phyloP scores from a whole-genome alignment of 2,113 vertebrate species.

The Lates calcarifer region DNA sequence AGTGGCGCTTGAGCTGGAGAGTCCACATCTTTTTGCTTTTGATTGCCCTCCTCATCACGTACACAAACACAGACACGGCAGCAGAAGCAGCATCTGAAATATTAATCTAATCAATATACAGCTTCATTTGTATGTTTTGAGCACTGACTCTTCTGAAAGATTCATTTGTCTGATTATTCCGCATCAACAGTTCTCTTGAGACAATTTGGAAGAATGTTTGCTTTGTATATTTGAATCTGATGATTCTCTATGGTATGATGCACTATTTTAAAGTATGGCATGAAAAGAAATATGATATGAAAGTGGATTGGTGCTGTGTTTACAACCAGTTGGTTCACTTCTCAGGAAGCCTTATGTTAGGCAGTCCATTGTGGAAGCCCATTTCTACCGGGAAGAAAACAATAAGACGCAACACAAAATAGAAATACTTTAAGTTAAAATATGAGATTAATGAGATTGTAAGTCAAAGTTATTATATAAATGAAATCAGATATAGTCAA shows the following conservation, averaged over 20 bases:
- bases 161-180: constrained; percentile 7
- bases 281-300: background rate
- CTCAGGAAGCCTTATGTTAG: background rate
- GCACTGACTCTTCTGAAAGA: background rate
- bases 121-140: constrained; percentile 52
- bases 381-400: background rate
- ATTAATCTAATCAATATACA: constrained; percentile 59
- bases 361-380: too few relatives aligned
- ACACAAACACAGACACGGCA: constrained; percentile 24
- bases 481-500: too few relatives aligned
- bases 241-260: too few relatives aligned
- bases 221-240: constrained; percentile 10
- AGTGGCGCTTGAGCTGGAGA: constrained; percentile 28
- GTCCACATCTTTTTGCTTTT: constrained; percentile 40
- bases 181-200: constrained; percentile 1
- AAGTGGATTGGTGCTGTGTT: background rate
- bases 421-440: background rate
- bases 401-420: background rate
- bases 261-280: background rate
- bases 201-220: constrained; percentile 1
- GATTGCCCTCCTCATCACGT: constrained; percentile 39
- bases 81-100: constrained; percentile 51
- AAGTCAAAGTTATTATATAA: too few relatives aligned
- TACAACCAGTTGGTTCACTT: background rate
- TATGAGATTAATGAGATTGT: background rate